Evolutionary conservation across 2,888 invertebrate species (phyloP).

Genomic region (Oscheius sp.): DNA sequence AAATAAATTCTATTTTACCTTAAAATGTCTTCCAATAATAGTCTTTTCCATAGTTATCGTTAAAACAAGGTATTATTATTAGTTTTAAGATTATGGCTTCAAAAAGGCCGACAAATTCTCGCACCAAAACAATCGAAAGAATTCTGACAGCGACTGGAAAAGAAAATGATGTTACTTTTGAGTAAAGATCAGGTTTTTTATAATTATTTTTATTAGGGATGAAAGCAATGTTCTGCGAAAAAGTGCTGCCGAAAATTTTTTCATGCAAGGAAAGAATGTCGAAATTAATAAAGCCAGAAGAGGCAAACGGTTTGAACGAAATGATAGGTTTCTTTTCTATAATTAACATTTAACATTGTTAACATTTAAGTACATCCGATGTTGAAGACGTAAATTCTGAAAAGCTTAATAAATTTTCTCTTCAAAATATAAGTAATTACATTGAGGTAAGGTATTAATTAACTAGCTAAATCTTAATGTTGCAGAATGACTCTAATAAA

Average conservation of each 20-base stretch:
- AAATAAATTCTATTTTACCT: neutral
- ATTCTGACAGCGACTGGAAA: no score
- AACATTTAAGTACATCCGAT: no score
- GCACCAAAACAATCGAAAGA: neutral
- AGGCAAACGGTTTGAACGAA: no score
- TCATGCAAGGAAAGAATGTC: conserved; percentile 48
- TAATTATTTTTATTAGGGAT: conserved; percentile 34
- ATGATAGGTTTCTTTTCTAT: no score
- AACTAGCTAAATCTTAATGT: neutral
- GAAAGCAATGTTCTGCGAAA: conserved; percentile 30
- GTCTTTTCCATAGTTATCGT: no score
- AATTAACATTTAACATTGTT: no score
- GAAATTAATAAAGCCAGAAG: conserved; percentile 36
- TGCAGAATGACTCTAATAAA: conserved; percentile 1
- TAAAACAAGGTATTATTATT: no score
- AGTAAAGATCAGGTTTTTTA: neutral
- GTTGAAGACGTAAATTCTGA: neutral
- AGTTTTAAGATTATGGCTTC: no score
- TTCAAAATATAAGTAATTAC: conserved; percentile 1
- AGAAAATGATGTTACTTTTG: conserved; percentile 2
- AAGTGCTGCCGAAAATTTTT: conserved; percentile 49
- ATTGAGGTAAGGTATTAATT: conserved; percentile 5
- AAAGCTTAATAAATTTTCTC: neutral
- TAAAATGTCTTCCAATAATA: neutral
- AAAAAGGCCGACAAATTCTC: no score